Percentiles rank a stretch among this genome's conserved stretches.
phyloP scores from a whole-genome alignment of 2,797 vertebrate species.

The Picus viridis region DNA sequence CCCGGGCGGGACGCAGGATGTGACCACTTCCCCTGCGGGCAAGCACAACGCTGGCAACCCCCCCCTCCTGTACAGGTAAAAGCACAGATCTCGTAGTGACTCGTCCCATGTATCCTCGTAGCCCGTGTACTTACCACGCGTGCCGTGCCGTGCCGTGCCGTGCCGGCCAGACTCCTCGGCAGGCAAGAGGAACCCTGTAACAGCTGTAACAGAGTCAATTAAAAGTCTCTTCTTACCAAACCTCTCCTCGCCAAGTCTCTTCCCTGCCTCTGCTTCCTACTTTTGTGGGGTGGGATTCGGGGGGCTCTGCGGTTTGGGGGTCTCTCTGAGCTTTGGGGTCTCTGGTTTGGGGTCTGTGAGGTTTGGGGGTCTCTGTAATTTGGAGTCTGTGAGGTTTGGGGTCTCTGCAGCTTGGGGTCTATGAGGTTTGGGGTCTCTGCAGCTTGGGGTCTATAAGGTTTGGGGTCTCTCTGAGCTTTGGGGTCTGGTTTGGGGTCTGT shows the following conservation, averaged over 20 bases:
- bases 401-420: too few relatives aligned
- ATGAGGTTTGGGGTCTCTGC: too few relatives aligned
- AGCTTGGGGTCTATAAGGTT: too few relatives aligned
- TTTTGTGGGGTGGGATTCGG: not conserved
- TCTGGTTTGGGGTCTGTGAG: too few relatives aligned
- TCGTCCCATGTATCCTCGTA: constrained; percentile 26
- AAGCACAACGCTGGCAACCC: not conserved
- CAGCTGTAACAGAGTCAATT: constrained; percentile 46
- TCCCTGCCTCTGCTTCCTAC: not conserved
- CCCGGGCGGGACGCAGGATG: not conserved
- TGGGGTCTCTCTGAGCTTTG: too few relatives aligned
- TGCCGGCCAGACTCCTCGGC: not conserved
- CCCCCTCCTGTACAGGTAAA: constrained; percentile 30
- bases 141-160: not conserved
- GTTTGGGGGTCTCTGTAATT: too few relatives aligned
- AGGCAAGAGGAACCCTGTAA: constrained; percentile 29
- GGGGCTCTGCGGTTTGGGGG: not conserved
- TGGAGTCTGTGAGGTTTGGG: too few relatives aligned
- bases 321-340: not conserved
- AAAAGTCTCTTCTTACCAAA: constrained; percentile 74
- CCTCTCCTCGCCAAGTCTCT: not conserved
- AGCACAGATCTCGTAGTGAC: constrained; percentile 36
- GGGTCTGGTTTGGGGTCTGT: too few relatives aligned
- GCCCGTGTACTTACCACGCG: not conserved
- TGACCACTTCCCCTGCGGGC: not conserved